Percentiles rank a stretch among this genome's conserved stretches.
Evolutionary conservation across 35 echinoderm and acorn worm species (phyloP).

Genomic region (Ophioderma brevispina): DNA sequence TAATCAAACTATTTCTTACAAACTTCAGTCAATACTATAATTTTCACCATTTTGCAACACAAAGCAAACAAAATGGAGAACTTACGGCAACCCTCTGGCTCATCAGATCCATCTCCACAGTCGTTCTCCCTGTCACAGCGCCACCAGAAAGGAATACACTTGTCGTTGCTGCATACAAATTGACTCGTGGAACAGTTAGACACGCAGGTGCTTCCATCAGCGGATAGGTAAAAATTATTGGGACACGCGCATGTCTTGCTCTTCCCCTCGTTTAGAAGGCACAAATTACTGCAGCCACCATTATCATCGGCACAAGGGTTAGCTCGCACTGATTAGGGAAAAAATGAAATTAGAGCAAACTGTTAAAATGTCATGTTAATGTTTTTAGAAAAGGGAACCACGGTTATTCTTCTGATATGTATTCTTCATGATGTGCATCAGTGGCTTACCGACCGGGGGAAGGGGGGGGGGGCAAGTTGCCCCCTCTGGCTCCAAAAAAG

Average conservation of each 20-base stretch:
- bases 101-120: slow-evolving; percentile 72
- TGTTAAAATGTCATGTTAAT: no score
- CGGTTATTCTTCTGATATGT: no score
- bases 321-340: slow-evolving; percentile 33
- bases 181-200: slow-evolving; percentile 76
- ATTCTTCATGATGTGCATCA: not conserved
- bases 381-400: no score
- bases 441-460: not conserved
- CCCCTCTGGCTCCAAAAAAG: no score
- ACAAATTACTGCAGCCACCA: slow-evolving; percentile 84
- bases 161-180: slow-evolving; percentile 72
- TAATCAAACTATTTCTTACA: no score
- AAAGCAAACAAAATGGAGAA: not conserved
- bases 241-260: slow-evolving; percentile 80
- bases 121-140: slow-evolving; percentile 86
- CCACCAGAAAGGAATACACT: slow-evolving; percentile 94
- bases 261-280: slow-evolving; percentile 55
- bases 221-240: slow-evolving; percentile 64
- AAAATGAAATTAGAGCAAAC: not conserved
- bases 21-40: no score
- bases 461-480: not conserved
- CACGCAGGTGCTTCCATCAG: slow-evolving; percentile 61
- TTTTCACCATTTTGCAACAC: no score
- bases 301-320: slow-evolving; percentile 70
- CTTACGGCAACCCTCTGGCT: slow-evolving; percentile 79